These are phyloP conservation scores for Accipiter cooperii DNA, from an alignment of 2,113 vertebrate genomes.

Conservation along the genomic window DNA sequence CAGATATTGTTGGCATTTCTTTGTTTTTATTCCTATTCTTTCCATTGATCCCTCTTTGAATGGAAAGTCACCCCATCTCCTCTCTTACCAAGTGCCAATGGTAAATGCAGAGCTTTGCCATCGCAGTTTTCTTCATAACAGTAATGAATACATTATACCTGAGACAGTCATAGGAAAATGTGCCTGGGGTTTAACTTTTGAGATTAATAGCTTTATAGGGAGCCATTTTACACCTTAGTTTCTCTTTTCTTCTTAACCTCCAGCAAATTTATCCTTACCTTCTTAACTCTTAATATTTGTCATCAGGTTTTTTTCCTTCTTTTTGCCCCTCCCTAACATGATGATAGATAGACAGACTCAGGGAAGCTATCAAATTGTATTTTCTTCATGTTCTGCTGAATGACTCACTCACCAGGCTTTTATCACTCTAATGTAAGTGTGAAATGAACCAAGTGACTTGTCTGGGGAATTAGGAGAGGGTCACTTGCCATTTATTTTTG, in stretches of 20 bases:
- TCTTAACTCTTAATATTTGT: not conserved
- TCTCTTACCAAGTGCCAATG: not conserved
- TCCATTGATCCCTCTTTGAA: not conserved
- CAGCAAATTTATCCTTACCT: not conserved
- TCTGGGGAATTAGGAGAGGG: not conserved
- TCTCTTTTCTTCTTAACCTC: not conserved
- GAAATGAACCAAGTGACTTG: conserved; percentile 22
- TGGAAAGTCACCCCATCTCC: not conserved
- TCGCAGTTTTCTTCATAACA: not conserved
- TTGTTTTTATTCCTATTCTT: not conserved
- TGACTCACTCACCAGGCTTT: not conserved
- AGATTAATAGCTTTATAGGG: not conserved
- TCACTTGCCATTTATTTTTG: not conserved
- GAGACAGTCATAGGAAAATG: not conserved
- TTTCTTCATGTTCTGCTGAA: not conserved
- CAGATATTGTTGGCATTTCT: not conserved
- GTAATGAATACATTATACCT: not conserved
- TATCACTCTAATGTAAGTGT: not conserved
- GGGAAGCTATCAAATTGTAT: not conserved
- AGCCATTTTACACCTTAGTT: not conserved
- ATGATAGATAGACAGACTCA: not conserved
- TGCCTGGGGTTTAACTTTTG: not conserved
- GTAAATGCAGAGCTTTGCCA: not conserved
- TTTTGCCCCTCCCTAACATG: not conserved
- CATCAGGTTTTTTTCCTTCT: not conserved